Conservation (phyloP, 2,888 invertebrate genomes). For the Andrena flavipes region DNA sequence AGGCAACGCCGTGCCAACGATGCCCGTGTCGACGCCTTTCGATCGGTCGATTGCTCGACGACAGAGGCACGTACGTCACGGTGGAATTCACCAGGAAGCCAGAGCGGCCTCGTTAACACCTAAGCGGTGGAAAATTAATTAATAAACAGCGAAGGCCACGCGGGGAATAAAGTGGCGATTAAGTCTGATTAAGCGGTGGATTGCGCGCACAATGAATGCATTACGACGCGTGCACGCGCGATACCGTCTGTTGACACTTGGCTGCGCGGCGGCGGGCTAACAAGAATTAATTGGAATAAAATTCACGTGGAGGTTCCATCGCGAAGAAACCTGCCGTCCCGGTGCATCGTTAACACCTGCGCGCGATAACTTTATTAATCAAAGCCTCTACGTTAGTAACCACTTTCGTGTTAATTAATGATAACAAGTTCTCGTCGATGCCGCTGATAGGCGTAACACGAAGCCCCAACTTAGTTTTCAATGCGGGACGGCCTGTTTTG, state of each 20-base stretch:
- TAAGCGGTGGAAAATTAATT: slow-evolving; percentile 30
- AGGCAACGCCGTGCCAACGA: not conserved
- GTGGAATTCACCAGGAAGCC: not conserved
- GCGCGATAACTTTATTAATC: slow-evolving; percentile 47
- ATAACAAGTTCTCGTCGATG: slow-evolving; percentile 31
- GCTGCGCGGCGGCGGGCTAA: not conserved
- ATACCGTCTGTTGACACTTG: slow-evolving; percentile 2
- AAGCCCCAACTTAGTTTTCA: slow-evolving; percentile 26
- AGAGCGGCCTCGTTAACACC: slow-evolving; percentile 30
- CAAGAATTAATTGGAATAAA: slow-evolving; percentile 43
- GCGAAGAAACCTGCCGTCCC: slow-evolving; percentile 5
- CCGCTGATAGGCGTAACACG: slow-evolving; percentile 14
- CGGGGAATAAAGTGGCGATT: slow-evolving; percentile 26
- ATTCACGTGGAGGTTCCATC: not conserved
- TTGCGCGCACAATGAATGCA: slow-evolving; percentile 1
- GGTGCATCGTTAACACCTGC: not conserved
- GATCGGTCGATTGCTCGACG: slow-evolving; percentile 20
- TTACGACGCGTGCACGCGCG: slow-evolving; percentile 10
- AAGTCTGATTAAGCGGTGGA: slow-evolving; percentile 25
- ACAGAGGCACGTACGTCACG: not conserved
- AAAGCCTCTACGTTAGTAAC: not conserved
- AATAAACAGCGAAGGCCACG: slow-evolving; percentile 5
- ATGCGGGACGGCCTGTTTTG: slow-evolving; percentile 32
- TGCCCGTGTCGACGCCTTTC: slow-evolving; percentile 26
- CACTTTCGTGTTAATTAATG: slow-evolving; percentile 49